Conservation (phyloP, 2,888 invertebrate species). For the Hyalella azteca region DNA sequence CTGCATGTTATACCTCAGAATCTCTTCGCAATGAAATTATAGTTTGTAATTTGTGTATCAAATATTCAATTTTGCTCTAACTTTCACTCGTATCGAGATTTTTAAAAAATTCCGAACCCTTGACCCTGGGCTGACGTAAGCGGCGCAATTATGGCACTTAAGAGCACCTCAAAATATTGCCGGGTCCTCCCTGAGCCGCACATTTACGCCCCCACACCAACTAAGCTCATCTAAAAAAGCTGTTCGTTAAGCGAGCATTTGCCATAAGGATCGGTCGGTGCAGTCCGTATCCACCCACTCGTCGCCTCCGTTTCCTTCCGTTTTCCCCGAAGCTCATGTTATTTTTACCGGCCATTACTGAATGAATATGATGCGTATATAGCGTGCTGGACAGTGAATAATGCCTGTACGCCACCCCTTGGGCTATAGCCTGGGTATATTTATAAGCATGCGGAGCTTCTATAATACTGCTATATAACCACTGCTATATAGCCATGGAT, state of each 20-base stretch:
- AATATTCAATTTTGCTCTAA: too few species aligned
- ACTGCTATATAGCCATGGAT: too few species aligned
- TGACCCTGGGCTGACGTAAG: not conserved
- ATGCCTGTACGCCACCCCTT: not conserved
- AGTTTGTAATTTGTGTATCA: too few species aligned
- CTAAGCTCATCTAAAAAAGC: not conserved
- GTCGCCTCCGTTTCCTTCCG: slow-evolving; percentile 29
- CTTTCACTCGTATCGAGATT: not conserved
- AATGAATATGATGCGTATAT: slow-evolving; percentile 3
- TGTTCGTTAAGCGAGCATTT: slow-evolving; percentile 2
- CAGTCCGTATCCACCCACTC: slow-evolving; percentile 30
- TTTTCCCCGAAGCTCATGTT: slow-evolving; percentile 4
- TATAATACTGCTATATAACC: too few species aligned
- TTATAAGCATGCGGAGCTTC: too few species aligned
- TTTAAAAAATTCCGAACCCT: not conserved
- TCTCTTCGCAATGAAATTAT: too few species aligned
- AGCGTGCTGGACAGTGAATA: slow-evolving; percentile 8
- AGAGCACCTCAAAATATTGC: not conserved
- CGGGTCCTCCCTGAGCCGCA: not conserved
- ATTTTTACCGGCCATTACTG: not conserved
- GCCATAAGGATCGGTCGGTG: not conserved
- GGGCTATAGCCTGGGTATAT: too few species aligned
- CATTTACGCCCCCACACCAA: not conserved
- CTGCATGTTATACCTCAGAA: too few species aligned
- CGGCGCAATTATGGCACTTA: not conserved